Evolutionary conservation across 2,797 vertebrate genomes (phyloP), one percentile per base, ranked within the genome.

Genomic region (Hephaestus fuliginosus): DNA sequence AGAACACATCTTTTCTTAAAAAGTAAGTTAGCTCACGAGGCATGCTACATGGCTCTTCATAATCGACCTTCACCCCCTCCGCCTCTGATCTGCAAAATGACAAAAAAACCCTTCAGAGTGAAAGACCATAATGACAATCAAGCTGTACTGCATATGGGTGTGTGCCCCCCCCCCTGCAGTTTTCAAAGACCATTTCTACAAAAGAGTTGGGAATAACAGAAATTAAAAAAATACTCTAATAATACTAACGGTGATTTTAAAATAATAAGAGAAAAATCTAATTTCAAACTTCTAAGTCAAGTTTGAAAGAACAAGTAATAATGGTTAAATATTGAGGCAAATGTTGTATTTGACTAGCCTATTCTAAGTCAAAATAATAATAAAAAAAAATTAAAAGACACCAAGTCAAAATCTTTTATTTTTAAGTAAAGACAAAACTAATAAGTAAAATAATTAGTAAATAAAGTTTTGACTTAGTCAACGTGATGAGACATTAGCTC

Each of bases 1-100:
- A 58, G 8, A 65, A 56, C 5, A 33, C 41, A 58, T 7, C 57
- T 25, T 68, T 53, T 51, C 68, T 18, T 1, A 71, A 13, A 70
- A 44, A 69, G 53, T 76, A 25, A 60, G 44, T 72, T 22, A 28
- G 22, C 55, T 78, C 39, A 80, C 28, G 75, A 72, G 41, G 9
- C 52, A 58, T 68, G 65, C 75, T 33, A 52, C 44, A 46, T 76
- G 43, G 68, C 41, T 69, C 62, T 30, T 73, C 12, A 61, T 48
- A 64, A 75, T 73, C 43, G 70, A 33, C 57, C n/a, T 41, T 70
- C 51, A 67, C 22, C 44, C 58, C 13, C 49, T 39, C 18, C 25
- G 25, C 25, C 25, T 2, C 25, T 2, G 25, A 76, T 64, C 62
- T 68, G 61, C 13, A 71, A 70, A 62, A 55, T 15, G 58, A 66